phyloP scores from a whole-genome alignment of 2,888 invertebrate genomes.

The Drosophila kuntzei region DNA sequence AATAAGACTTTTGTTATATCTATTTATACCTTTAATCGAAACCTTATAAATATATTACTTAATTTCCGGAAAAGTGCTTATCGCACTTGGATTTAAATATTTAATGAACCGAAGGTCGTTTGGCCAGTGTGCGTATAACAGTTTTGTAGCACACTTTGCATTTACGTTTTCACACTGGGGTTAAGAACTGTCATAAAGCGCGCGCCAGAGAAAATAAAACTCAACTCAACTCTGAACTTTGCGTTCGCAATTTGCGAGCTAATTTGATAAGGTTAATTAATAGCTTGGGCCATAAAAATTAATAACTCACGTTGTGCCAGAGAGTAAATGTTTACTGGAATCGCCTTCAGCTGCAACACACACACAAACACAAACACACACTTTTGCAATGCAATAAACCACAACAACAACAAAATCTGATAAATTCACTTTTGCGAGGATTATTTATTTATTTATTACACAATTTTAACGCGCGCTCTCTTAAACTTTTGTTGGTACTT shows the following conservation, averaged over 20 bases:
- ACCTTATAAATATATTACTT: slow-evolving; percentile 20
- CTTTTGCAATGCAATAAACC: slow-evolving; percentile 10
- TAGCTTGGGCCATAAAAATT: slow-evolving; percentile 45
- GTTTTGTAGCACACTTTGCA: slow-evolving; percentile 31
- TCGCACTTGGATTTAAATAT: slow-evolving; percentile 71
- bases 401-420: slow-evolving; percentile 1
- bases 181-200: slow-evolving; percentile 42
- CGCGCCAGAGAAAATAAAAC: slow-evolving; percentile 11
- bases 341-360: slow-evolving; percentile 24
- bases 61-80: slow-evolving; percentile 48
- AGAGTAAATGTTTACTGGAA: slow-evolving; percentile 7
- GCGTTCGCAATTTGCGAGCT: slow-evolving; percentile 46
- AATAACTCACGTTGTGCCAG: slow-evolving; percentile 61
- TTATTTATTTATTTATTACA: too few relatives aligned
- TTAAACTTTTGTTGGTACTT: slow-evolving; percentile 42
- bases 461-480: slow-evolving; percentile 50
- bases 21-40: slow-evolving; percentile 33
- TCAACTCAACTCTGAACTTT: slow-evolving; percentile 62
- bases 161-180: slow-evolving; percentile 12
- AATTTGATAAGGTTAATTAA: slow-evolving; percentile 65
- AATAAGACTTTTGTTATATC: slow-evolving; percentile 28
- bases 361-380: slow-evolving; percentile 2
- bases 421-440: slow-evolving; percentile 19
- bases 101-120: slow-evolving; percentile 59
- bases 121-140: slow-evolving; percentile 36